Conservation (phyloP, 2,888 invertebrate species). For the Horisme vitalbata region DNA sequence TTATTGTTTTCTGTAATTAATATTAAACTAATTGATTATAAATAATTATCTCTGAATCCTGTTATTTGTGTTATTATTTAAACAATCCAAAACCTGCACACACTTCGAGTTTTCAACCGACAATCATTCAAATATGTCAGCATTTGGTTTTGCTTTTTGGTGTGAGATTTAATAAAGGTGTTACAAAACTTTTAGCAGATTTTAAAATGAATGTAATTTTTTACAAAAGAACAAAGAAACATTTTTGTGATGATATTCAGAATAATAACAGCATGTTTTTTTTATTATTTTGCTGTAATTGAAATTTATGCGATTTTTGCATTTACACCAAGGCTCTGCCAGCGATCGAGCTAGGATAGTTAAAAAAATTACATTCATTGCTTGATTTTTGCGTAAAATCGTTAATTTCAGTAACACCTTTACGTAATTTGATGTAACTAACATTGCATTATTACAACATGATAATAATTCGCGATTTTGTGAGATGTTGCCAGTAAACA, state of each 20-base stretch:
- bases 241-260: no score
- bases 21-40: no score
- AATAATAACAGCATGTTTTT: no score
- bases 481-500: conserved; percentile 80
- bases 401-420: conserved; percentile 28
- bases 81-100: no score
- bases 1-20: no score
- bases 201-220: conserved; percentile 1
- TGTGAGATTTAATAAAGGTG: conserved; percentile 28
- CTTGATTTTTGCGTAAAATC: no score
- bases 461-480: conserved; percentile 71
- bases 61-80: no score
- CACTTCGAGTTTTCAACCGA: conserved; percentile 1
- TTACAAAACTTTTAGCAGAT: conserved; percentile 16
- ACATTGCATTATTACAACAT: conserved; percentile 70
- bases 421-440: conserved; percentile 33
- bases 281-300: no score
- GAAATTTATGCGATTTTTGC: no score
- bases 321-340: background rate
- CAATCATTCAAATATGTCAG: conserved; percentile 1
- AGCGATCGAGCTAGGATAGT: no score
- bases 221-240: no score
- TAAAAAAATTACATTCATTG: background rate
- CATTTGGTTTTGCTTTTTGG: conserved; percentile 24
- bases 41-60: no score